A percentile compares a stretch with the other conserved stretches of the same genome.
Evolutionary conservation across 2,888 invertebrate species (phyloP).

Genomic region (Clusia tigrina): DNA sequence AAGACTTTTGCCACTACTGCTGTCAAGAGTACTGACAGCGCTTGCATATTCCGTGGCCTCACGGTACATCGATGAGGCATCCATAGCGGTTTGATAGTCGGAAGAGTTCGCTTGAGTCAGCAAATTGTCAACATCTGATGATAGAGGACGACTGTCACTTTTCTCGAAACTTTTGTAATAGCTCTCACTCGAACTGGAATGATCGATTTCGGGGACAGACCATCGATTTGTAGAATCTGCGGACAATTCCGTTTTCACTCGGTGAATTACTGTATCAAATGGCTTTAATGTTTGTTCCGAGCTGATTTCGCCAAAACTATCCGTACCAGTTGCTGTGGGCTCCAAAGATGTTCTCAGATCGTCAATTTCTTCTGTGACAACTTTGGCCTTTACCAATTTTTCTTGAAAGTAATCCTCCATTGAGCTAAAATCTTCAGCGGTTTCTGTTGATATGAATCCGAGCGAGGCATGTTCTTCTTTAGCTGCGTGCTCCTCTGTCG

Average conservation of each 20-base stretch:
- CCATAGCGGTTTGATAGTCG: conserved; percentile 88
- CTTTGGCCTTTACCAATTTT: conserved; percentile 46
- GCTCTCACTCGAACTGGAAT: conserved; percentile 89
- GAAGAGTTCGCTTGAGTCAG: conserved; percentile 78
- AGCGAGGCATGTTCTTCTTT: conserved; percentile 55
- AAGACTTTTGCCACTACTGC: conserved; percentile 61
- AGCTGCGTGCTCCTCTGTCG: conserved; percentile 49
- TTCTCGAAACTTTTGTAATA: conserved; percentile 89
- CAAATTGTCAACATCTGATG: conserved; percentile 86
- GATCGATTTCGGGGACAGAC: conserved; percentile 82
- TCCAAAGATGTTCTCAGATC: conserved; percentile 36
- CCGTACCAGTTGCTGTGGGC: conserved; percentile 17
- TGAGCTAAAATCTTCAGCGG: conserved; percentile 58
- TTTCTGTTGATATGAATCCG: conserved; percentile 57
- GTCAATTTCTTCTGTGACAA: conserved; percentile 40
- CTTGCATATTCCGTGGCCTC: conserved; percentile 88
- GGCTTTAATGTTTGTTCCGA: conserved; percentile 51
- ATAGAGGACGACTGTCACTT: conserved; percentile 80
- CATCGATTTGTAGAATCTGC: conserved; percentile 70
- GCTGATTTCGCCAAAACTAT: conserved; percentile 47
- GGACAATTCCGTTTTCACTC: conserved; percentile 62
- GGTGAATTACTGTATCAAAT: conserved; percentile 52
- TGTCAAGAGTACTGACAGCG: conserved; percentile 78
- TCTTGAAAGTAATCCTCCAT: conserved; percentile 60
- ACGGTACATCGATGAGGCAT: conserved; percentile 77